phyloP scores from a whole-genome alignment of 2,888 invertebrate genomes.

The Neoaliturus tenellus region DNA sequence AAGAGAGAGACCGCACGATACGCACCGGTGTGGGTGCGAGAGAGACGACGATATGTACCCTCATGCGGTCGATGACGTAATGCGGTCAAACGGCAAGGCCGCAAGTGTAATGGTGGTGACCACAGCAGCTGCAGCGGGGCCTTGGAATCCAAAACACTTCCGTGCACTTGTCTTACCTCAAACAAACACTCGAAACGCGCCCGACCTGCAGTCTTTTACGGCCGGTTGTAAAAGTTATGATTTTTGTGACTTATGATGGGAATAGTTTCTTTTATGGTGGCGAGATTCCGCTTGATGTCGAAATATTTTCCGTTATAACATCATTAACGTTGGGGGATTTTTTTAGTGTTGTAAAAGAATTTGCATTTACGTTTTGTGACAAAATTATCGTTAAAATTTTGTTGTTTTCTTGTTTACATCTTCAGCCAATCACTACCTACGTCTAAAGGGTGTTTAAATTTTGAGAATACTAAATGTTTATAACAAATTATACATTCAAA shows the following conservation, averaged over 20 bases:
- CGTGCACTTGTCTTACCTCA: not conserved
- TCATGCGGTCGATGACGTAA: conserved; percentile 5
- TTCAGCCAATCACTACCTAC: no score
- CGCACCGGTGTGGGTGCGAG: not conserved
- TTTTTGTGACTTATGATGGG: conserved; percentile 4
- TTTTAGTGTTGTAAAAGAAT: no score
- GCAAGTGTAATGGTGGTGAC: not conserved
- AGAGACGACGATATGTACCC: not conserved
- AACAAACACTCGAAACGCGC: conserved; percentile 2
- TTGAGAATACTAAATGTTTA: no score
- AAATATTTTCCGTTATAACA: not conserved
- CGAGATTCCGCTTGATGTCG: conserved; percentile 15
- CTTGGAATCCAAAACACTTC: not conserved
- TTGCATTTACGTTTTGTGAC: no score
- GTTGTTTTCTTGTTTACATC: not conserved
- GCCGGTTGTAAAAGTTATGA: conserved; percentile 32
- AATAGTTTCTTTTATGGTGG: conserved; percentile 19
- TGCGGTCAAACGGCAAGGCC: not conserved
- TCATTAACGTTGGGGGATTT: not conserved
- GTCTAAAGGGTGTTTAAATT: no score
- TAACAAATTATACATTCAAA: no score
- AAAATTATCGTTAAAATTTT: no score
- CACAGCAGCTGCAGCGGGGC: not conserved
- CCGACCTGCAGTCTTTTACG: not conserved
- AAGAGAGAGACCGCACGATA: no score